Percentiles rank a stretch among this genome's conserved stretches.
Conservation (phyloP, 2,113 vertebrate genomes). For the Eudorcas thomsonii region DNA sequence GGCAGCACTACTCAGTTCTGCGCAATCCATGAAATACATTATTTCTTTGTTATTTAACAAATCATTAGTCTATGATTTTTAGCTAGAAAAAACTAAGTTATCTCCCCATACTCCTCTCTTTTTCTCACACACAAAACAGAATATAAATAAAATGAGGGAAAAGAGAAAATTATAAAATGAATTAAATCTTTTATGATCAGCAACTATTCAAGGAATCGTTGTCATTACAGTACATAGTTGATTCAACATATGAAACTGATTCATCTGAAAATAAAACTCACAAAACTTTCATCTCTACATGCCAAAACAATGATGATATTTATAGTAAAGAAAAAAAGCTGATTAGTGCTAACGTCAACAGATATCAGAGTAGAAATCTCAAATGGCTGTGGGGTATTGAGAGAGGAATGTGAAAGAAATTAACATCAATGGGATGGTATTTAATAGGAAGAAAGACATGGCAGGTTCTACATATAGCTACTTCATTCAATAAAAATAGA, state of each 20-base stretch:
- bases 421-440: background rate
- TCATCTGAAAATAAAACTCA: slow-evolving; percentile 35
- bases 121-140: background rate
- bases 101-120: background rate
- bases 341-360: slow-evolving; percentile 20
- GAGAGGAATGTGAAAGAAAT: slow-evolving; percentile 5
- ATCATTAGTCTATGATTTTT: background rate
- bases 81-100: background rate
- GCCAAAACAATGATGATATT: background rate
- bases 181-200: background rate
- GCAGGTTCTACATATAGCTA: background rate
- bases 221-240: background rate
- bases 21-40: background rate
- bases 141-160: background rate
- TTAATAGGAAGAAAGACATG: background rate
- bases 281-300: background rate
- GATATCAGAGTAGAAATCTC: background rate
- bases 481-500: slow-evolving; percentile 53
- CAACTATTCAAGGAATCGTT: background rate
- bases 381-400: background rate
- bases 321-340: background rate
- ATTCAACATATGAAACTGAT: slow-evolving; percentile 36
- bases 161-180: slow-evolving; percentile 9
- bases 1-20: background rate
- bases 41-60: background rate